A percentile compares a stretch with the other conserved stretches of the same genome.
Evolutionary conservation across 23 tunicate species (phyloP).

Genomic region (Pegea sp.): DNA sequence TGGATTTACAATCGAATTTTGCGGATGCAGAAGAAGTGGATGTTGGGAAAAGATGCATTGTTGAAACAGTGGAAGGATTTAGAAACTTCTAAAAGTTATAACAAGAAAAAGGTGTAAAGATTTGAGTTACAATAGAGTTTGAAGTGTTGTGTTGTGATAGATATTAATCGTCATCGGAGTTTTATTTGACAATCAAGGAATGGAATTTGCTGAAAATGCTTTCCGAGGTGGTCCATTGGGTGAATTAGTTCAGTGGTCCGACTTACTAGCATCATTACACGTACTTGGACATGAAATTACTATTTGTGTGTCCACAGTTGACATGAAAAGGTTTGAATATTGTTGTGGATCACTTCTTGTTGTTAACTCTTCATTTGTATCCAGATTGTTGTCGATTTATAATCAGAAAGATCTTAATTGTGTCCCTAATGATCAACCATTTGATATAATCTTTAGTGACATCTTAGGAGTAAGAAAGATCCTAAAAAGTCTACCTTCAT

Average conservation of each 20-base stretch:
- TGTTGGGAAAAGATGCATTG: too few relatives aligned
- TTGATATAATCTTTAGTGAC: constrained; percentile 62
- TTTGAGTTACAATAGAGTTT: too few relatives aligned
- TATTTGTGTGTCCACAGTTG: constrained; percentile 12
- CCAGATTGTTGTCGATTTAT: too few relatives aligned
- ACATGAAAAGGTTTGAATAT: constrained; percentile 21
- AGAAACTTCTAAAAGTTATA: too few relatives aligned
- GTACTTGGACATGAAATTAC: constrained; percentile 65
- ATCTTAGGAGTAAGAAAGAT: constrained; percentile 46
- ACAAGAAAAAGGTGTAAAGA: too few relatives aligned
- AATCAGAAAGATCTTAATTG: too few relatives aligned
- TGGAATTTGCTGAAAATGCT: constrained; percentile 63
- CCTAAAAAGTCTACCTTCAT: too few relatives aligned
- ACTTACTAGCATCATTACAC: constrained; percentile 42
- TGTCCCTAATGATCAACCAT: constrained; percentile 16
- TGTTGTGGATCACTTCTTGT: neutral
- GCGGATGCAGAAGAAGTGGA: constrained; percentile 36
- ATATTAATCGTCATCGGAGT: constrained; percentile 33
- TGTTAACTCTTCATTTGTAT: neutral
- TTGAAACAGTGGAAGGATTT: too few relatives aligned
- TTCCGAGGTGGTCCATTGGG: constrained; percentile 88
- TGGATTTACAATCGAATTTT: constrained; percentile 42
- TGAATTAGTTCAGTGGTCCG: constrained; percentile 84
- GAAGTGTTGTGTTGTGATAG: too few relatives aligned
- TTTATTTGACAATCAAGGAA: constrained; percentile 27